Conservation (phyloP, 2,888 invertebrate species). For the Drosophila austrosaltans region DNA sequence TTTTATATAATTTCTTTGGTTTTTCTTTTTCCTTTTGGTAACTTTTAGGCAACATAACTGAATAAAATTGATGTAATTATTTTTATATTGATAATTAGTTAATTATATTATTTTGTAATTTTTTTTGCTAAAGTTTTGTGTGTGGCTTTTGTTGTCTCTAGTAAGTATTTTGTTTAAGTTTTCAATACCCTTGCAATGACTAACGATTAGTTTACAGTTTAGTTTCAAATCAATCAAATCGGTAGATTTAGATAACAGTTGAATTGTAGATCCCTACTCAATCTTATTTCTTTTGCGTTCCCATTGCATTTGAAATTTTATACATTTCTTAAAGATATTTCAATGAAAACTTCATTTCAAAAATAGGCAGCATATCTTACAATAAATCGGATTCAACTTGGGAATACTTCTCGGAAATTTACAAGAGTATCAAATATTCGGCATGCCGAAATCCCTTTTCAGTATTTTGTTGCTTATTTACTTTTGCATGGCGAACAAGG, state of each 20-base stretch:
- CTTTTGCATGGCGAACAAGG: conserved; percentile 4
- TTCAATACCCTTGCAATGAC: conserved; percentile 29
- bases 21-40: conserved; percentile 23
- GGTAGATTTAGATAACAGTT: too few species aligned
- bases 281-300: too few species aligned
- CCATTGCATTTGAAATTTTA: too few species aligned
- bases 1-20: not conserved
- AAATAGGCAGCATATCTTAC: conserved; percentile 26
- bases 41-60: conserved; percentile 13
- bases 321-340: too few species aligned
- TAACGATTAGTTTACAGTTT: not conserved
- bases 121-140: conserved; percentile 58
- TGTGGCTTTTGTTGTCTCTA: conserved; percentile 26
- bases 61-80: conserved; percentile 19
- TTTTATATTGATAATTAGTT: conserved; percentile 44
- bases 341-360: not conserved
- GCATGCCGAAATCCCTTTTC: not conserved
- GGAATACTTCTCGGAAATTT: not conserved
- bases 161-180: conserved; percentile 27
- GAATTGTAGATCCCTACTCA: too few species aligned
- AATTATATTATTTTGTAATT: conserved; percentile 63
- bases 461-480: conserved; percentile 5
- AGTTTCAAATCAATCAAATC: too few species aligned
- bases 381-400: not conserved
- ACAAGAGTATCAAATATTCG: not conserved